Conservation (phyloP, 2,113 vertebrate genomes). For the Dipodomys ordii region DNA sequence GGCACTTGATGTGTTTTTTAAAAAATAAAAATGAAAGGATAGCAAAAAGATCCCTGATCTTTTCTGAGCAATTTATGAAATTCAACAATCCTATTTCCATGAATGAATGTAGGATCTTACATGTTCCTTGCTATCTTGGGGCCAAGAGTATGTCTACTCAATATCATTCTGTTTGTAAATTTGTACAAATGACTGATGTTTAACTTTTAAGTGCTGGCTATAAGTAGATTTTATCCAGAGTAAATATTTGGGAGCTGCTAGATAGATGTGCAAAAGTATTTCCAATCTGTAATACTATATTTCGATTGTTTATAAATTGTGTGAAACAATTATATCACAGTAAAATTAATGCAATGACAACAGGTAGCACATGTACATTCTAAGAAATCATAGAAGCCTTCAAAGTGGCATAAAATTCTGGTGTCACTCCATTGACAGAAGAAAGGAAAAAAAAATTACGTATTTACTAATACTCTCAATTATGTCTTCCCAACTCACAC, state of each 20-base stretch:
- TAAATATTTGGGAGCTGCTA: slow-evolving; percentile 47
- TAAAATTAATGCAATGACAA: slow-evolving; percentile 15
- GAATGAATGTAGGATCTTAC: slow-evolving; percentile 58
- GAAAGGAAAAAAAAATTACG: background rate
- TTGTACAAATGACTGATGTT: slow-evolving; percentile 72
- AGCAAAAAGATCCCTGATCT: background rate
- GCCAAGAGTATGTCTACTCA: slow-evolving; percentile 60
- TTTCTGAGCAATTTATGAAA: too few species aligned
- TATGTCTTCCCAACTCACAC: background rate
- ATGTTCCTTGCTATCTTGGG: slow-evolving; percentile 57
- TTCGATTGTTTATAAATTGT: slow-evolving; percentile 15
- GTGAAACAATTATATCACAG: background rate
- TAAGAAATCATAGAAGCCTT: background rate
- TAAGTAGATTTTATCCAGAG: slow-evolving; percentile 60
- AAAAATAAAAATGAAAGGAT: background rate
- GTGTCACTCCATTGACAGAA: slow-evolving; percentile 11
- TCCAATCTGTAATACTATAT: background rate
- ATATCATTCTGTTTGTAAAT: slow-evolving; percentile 72
- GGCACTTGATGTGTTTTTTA: background rate
- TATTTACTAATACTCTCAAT: background rate
- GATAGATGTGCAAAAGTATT: slow-evolving; percentile 44
- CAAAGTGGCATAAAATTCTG: background rate
- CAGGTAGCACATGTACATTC: background rate
- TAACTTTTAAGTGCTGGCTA: slow-evolving; percentile 69
- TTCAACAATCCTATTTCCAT: background rate